These are phyloP conservation scores for Formica aserva DNA, from an alignment of 2,888 invertebrate species.

Conservation along the genomic window DNA sequence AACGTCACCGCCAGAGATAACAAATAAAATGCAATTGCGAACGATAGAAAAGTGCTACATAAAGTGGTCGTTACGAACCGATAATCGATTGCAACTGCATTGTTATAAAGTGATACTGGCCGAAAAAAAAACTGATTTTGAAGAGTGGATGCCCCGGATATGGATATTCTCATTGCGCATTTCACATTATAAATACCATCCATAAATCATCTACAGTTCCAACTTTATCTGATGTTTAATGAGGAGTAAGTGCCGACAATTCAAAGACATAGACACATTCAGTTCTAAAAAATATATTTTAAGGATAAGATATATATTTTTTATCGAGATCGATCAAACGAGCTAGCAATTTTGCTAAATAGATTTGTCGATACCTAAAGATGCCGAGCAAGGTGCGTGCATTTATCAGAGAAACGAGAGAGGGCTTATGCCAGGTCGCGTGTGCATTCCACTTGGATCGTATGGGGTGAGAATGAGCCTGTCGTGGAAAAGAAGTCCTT, in stretches of 20 bases:
- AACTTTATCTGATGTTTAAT: neutral
- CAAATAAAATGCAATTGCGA: conserved; percentile 38
- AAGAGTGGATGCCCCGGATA: neutral
- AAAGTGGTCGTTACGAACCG: conserved; percentile 20
- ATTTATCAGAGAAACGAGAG: conserved; percentile 4
- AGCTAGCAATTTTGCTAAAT: neutral
- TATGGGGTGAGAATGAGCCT: conserved; percentile 69
- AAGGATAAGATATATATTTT: neutral
- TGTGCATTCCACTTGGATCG: conserved; percentile 51
- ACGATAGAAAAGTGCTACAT: conserved; percentile 45
- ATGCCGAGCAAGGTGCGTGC: neutral
- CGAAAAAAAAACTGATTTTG: neutral
- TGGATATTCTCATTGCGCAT: neutral
- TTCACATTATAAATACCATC: neutral
- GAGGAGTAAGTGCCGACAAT: neutral
- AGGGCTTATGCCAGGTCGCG: conserved; percentile 43
- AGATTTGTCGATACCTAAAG: neutral
- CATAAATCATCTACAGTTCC: neutral
- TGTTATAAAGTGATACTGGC: conserved; percentile 28
- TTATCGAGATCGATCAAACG: neutral
- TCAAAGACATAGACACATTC: neutral
- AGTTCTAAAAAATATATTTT: neutral
- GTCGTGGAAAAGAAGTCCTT: conserved; percentile 62
- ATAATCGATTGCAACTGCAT: conserved; percentile 39
- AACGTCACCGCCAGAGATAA: conserved; percentile 45